Evolutionary conservation across 1,140 invertebrate species (phyloP), one percentile per base, ranked within the genome.

Genomic region (Trichomalopsis sarcophagae): DNA sequence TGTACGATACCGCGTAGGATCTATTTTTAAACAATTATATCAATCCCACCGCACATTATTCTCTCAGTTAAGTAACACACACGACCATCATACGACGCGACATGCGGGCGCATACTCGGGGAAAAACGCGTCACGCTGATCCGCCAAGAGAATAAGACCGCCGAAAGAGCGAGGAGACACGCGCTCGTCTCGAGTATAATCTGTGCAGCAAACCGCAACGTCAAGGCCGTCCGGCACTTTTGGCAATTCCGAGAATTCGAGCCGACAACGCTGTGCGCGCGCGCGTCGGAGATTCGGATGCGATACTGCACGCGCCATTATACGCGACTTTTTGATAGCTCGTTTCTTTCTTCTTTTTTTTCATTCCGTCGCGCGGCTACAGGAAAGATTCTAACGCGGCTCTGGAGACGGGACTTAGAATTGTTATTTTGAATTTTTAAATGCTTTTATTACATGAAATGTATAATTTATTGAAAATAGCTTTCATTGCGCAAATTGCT

Each of bases 211-310:
- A 36, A 40, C 50, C 17, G 78, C 75, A 69, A 14, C 47, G 6
- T 69, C 82, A 84, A 84, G 82, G 82, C 69, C 83, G 83, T 50
- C 40, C 40, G 55, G 73, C 68, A 73, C 76, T 84, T 84, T 84
- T 36, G 83, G 83, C 76, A 50, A 78, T 84, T 80, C 83, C 27
- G 66, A 73, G 83, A 84, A 84, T 84, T 44, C 21, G 5, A 68
- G 40, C 69, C 14, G 68, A 21, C 23, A 73, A 50, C 36, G 44
- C 14, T 14, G 27, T 6, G 33, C 33, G 33, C 33, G 33, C 33
- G 33, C 50, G n/a, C 68, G 73, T n/a, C 27, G 55, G 82, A 47
- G 68, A 84, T 77, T 69, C 78, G 82, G 77, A 84, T 62, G 68
- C 82, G 76, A 78, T 55, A 78, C 47, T 78, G 76, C 44, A 44